A percentile compares a stretch with the other conserved stretches of the same genome.
These are phyloP conservation scores for Plebejus anna DNA, from an alignment of 2,888 invertebrate genomes.

Conservation along the genomic window DNA sequence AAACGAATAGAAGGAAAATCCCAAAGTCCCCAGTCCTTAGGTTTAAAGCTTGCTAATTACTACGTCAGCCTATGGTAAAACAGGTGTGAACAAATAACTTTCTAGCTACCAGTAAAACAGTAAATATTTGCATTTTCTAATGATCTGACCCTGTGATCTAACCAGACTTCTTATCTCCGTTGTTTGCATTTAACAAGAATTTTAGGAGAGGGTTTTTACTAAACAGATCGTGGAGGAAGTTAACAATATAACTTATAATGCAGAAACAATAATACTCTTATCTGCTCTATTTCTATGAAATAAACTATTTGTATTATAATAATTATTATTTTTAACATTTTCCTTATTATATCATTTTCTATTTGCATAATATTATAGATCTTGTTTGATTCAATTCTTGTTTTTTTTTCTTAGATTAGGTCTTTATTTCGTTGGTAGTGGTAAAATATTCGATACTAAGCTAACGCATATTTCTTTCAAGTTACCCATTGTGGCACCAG, in stretches of 20 bases:
- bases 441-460: background rate
- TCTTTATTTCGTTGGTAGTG: background rate
- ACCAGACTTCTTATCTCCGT: background rate
- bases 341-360: background rate
- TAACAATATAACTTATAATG: background rate
- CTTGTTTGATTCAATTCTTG: background rate
- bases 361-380: background rate
- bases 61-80: background rate
- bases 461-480: slow-evolving; percentile 34
- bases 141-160: background rate
- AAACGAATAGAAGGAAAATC: background rate
- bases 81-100: background rate
- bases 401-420: slow-evolving; percentile 21
- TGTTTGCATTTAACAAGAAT: background rate
- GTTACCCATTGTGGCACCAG: slow-evolving; percentile 56
- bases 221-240: background rate
- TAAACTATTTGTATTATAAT: background rate
- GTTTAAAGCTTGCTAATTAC: background rate
- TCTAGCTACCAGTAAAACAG: background rate
- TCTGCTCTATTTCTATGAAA: background rate
- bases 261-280: background rate
- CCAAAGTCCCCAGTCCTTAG: background rate
- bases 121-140: background rate
- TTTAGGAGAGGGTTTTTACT: background rate
- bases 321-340: background rate